Percentiles rank a stretch among this genome's conserved stretches.
These are phyloP conservation scores for Octopus sinensis DNA, from an alignment of 1,140 invertebrate species.

Conservation along the genomic window DNA sequence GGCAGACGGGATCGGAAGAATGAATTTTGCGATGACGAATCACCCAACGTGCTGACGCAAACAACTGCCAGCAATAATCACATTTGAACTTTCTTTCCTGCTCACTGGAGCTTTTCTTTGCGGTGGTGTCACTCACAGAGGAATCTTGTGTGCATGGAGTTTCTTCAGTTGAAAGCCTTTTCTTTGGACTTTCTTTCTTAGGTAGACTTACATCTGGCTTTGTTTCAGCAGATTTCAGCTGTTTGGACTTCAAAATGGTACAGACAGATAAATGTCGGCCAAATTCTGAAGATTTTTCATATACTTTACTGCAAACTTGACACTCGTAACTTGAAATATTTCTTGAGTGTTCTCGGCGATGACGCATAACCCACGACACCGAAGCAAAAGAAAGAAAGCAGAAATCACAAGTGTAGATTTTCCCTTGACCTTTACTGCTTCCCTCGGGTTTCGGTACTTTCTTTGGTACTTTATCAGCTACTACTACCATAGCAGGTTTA, in stretches of 20 bases:
- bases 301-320: neutral
- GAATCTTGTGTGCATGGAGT: too few relatives aligned
- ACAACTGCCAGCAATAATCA: neutral
- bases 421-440: neutral
- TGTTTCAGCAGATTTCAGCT: too few relatives aligned
- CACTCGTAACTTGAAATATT: neutral
- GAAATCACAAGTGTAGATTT: neutral
- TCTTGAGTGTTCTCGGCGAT: neutral
- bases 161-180: too few relatives aligned
- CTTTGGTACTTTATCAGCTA: too few relatives aligned
- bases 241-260: neutral
- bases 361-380: conserved; percentile 2
- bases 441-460: too few relatives aligned
- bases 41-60: neutral
- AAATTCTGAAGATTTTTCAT: neutral
- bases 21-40: neutral
- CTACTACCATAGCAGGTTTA: neutral
- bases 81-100: neutral
- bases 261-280: neutral
- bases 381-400: neutral
- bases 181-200: too few relatives aligned
- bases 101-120: neutral
- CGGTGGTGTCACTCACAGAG: too few relatives aligned
- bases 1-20: neutral
- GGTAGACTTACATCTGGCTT: too few relatives aligned